These are phyloP conservation scores for Pogonophryne albipinna DNA, from an alignment of 2,797 vertebrate genomes.

Conservation along the genomic window DNA sequence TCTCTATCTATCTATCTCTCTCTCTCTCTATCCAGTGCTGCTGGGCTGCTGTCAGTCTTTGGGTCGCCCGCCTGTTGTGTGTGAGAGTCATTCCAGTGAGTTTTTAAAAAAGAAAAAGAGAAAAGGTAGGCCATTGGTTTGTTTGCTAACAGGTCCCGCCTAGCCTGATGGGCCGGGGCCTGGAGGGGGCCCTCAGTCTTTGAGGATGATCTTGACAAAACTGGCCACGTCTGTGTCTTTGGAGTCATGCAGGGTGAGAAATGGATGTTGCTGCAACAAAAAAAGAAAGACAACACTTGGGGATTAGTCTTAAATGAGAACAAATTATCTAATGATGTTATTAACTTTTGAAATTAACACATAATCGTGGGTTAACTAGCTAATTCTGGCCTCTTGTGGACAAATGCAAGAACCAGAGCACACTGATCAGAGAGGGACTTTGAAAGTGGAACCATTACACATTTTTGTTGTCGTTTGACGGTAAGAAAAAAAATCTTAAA, in stretches of 20 bases:
- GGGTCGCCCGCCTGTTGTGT: constrained; percentile 58
- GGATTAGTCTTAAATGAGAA: background rate
- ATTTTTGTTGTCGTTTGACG: background rate
- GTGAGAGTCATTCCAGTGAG: constrained; percentile 81
- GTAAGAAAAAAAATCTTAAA: background rate
- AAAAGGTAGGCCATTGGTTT: constrained; percentile 70
- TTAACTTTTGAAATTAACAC: constrained; percentile 5
- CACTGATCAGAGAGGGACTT: background rate
- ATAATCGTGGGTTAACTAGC: constrained; percentile 12
- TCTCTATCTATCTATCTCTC: constrained; percentile 56
- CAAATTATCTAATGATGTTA: background rate
- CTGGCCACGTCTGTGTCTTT: constrained; percentile 96
- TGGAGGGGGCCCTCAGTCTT: constrained; percentile 84
- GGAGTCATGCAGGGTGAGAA: constrained; percentile 95
- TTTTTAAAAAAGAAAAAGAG: constrained; percentile 34
- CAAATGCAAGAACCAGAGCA: constrained; percentile 34
- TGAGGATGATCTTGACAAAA: constrained; percentile 95
- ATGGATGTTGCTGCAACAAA: constrained; percentile 89
- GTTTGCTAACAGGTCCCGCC: constrained; percentile 66
- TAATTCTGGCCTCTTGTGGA: constrained; percentile 72
- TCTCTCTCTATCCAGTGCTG: constrained; percentile 66
- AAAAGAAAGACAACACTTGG: background rate
- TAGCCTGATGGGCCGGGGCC: constrained; percentile 59
- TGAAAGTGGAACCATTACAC: background rate
- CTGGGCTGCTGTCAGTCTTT: constrained; percentile 74